phyloP scores from a whole-genome alignment of 2,888 invertebrate genomes.

The Agriopis marginaria region DNA sequence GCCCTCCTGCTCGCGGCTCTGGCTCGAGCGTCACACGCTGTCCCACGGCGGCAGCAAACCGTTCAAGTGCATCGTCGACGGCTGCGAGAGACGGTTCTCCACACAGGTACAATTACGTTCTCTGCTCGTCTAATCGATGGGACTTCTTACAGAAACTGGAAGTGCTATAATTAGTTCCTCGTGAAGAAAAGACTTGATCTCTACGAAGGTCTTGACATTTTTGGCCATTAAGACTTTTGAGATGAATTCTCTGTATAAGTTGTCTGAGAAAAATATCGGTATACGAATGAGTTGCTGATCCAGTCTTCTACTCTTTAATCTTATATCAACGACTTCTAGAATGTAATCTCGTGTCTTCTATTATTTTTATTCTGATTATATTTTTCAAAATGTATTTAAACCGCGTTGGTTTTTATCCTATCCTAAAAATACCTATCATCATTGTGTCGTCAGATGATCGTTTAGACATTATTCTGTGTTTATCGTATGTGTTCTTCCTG shows the following conservation, averaged over 20 bases:
- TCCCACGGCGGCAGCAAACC: conserved; percentile 97
- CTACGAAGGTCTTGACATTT: not conserved
- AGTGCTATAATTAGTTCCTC: not conserved
- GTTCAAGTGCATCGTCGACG: conserved; percentile 97
- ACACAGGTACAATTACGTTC: conserved; percentile 89
- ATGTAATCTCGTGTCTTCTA: not conserved
- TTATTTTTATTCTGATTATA: not conserved
- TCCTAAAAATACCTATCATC: too few species aligned
- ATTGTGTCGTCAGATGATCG: not conserved
- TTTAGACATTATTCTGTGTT: not conserved
- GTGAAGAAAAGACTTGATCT: not conserved
- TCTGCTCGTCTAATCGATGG: conserved; percentile 23
- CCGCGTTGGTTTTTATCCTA: not conserved
- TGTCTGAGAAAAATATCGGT: not conserved
- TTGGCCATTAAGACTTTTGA: not conserved
- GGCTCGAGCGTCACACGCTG: conserved; percentile 97
- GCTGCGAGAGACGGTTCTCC: conserved; percentile 95
- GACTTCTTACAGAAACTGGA: not conserved
- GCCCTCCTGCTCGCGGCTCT: conserved; percentile 95
- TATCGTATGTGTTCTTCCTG: conserved; percentile 5
- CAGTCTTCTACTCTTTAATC: not conserved
- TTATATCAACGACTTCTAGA: not conserved
- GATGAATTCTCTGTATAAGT: not conserved
- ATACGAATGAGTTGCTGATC: not conserved
- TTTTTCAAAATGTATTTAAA: not conserved